Evolutionary conservation across 2,888 invertebrate genomes (phyloP), one percentile per base, ranked within the genome.

Genomic region (Mantis religiosa): DNA sequence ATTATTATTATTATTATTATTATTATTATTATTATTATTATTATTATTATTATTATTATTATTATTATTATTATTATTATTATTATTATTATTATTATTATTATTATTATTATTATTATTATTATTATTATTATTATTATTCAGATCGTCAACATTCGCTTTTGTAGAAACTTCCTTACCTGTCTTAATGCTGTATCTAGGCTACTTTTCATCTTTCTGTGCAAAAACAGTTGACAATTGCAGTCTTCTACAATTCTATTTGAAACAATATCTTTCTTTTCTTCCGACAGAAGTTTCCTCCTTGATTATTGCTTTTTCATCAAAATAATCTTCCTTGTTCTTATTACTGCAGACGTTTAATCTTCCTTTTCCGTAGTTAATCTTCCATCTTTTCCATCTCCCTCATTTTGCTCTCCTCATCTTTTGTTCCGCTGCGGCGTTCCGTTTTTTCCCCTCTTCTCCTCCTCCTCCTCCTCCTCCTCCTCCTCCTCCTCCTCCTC

Each of bases 311-410:
- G 86, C 86, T 87, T 34, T 87, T 82, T 87, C 87, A 82, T 87
- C 87, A 87, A 87, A 87, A 82, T 71, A 71, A 71, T 71, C 54
- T 71, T 71, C 54, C 54, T 71, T 71, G 14, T 34, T 87, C n/a
- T 7, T 34, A 34, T 83, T 88, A 28, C 71, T 27, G 25, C 28
- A 27, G 54, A 71, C 83, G n/a, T 71, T 88, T 87, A 87, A 88
- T 88, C 88, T 88, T 87, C 28, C 81, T 41, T 20, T 28, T 83
- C 84, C 20, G 54, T 83, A 88, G 83, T 83, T 88, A 88, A 83
- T 83, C 84, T 88, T 83, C 71, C 12, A 71, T 28, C 30, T 88
- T 30, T 54, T 25, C 25, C 54, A 28, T 41, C 81, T 28, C 47
- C 12, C 54, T 82, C 81, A 28, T 84, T 84, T 27, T 54, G 54